phyloP scores from a whole-genome alignment of 1,140 invertebrate genomes.

The Globodera ellingtonae region DNA sequence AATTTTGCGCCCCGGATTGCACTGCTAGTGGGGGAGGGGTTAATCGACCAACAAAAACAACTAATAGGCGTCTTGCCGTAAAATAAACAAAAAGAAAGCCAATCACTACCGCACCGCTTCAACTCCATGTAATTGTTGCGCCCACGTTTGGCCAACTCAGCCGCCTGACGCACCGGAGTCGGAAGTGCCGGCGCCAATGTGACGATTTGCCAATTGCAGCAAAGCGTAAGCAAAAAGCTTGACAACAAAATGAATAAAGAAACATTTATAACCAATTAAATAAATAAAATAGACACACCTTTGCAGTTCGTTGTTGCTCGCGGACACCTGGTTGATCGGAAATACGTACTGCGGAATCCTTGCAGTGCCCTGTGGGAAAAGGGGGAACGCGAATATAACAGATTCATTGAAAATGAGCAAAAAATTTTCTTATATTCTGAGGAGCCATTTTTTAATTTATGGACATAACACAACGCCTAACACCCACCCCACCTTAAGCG shows the following conservation, averaged over 20 bases:
- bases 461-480: background rate
- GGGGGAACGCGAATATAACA: background rate
- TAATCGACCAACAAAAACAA: no score
- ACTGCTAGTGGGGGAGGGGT: background rate
- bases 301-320: constrained; percentile 36
- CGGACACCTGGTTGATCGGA: constrained; percentile 28
- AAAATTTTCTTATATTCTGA: no score
- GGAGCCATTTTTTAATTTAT: background rate
- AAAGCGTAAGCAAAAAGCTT: constrained; percentile 26
- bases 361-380: constrained; percentile 30
- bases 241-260: background rate
- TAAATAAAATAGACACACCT: background rate
- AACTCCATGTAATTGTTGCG: constrained; percentile 33
- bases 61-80: no score
- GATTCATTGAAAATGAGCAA: no score
- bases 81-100: background rate
- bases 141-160: constrained; percentile 39
- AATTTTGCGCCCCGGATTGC: background rate
- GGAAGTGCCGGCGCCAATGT: constrained; percentile 27
- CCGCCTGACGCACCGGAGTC: constrained; percentile 36
- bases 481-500: background rate
- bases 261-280: background rate
- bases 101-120: constrained; percentile 8
- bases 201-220: constrained; percentile 39
- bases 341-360: constrained; percentile 40